Base-by-base conservation (phyloP, 2,888 invertebrate species). In the Drosophila testacea region DNA sequence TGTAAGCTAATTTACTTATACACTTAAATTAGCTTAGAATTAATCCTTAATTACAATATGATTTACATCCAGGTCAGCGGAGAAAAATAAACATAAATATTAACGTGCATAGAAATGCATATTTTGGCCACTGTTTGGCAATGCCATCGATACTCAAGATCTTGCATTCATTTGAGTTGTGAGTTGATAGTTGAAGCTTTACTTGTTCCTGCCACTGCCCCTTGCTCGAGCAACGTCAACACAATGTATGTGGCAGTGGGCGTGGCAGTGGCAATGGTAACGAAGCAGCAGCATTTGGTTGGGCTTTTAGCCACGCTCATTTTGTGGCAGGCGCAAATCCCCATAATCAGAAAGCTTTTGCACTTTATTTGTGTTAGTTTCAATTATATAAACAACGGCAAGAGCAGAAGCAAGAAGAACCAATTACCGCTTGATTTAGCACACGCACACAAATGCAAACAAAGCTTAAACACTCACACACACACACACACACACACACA, bases 301-400 rank as follows among this genome's bases (percentile, higher is more conserved):
- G 77, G 73, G 77, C 73, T 71, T 74, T 74, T 77, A 77, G 81
- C 69, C 68, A 51, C 59, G 81, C 83, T 80, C 79, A 72, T 83
- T 81, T 76, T 81, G 88, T 69, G 87, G 88, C 79, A 70, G 87
- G 72, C 81, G 81, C 79, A 88, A 88, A 83, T 74, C 81, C 86
- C 74, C 88, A 88, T 83, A 86, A 85, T 88, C 89, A 79, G 84
- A 88, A 88, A 81, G 85, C 87, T 88, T 81, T 88, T 83, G 88
- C 89, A 82, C 82, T 85, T 86, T 85, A 87, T 86, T 85, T 88
- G 85, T 76, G 84, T 85, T 88, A 85, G 89, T 85, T 85, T 88
- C 89, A 87, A 90, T 84, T 84, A 85, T 79, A 85, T 80, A 77
- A 82, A 81, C 77, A 86, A 73, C 73, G 42, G 57, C 70, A 66